Base-by-base conservation (phyloP, 2,113 vertebrate species). In the Orientallactaga bullata region DNA sequence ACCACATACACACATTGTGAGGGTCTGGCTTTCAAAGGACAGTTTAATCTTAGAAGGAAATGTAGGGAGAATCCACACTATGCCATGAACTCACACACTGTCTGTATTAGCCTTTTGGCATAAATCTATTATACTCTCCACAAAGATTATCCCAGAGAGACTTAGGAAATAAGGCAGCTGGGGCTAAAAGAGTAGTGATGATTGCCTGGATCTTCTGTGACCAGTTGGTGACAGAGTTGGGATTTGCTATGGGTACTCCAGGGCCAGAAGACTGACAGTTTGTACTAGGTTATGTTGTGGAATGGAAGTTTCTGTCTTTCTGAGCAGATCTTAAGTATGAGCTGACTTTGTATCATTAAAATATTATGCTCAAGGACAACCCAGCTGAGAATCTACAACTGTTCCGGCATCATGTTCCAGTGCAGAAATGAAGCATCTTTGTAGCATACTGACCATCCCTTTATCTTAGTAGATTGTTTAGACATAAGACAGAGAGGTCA, bases 221-320 rank as follows among this genome's bases (percentile, higher is more conserved):
- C 24, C 76, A 82, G 26, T 83, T 86, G 58, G 47, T 83, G 42
- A 47, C 42, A 39, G 76, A 39, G 89, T 18, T 1, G 89, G 72
- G 16, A 16, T 35, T 79, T 83, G 78, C 24, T 7, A 1, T 23
- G 65, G 68, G 35, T 28, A 47, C 30, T 58, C 58, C 10, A 37
- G 30, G 89, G 63, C 89, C 20, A 24, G 32, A 68, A 72, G 51
- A 77, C 23, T 60, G 16, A 68, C 72, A 84, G 30, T 72, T 78
- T 72, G 60, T 47, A 66, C 66, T 11, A 21, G 30, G 51, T 85
- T 42, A 5, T 35, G 58, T 78, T 72, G 39, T 72, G 65, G 76
- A 91, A 79, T 37, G 10, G 42, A 63, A 30, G 28, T 89, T 63
- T 79, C 81, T 74, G 26, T 68, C 88, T 93, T 88, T 85, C 71